phyloP scores from a whole-genome alignment of 30 jellyfish, hydroid and myxozoan genomes.

The Turritopsis dohrnii region DNA sequence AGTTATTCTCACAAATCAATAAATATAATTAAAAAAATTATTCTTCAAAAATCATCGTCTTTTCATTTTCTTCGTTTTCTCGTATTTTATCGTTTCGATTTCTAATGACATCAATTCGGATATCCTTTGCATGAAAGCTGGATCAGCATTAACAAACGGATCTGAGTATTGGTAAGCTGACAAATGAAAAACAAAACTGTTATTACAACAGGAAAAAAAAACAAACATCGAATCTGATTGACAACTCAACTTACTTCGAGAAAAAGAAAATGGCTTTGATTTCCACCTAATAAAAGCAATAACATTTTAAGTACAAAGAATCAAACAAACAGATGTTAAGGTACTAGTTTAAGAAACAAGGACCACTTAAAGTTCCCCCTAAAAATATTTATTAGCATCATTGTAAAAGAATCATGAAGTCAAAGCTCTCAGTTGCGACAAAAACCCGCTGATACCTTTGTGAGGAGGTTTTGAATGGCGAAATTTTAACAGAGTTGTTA shows the following conservation, averaged over 20 bases:
- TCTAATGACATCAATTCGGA: conserved; percentile 12
- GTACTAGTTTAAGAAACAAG: too few species aligned
- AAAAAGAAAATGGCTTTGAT: conserved; percentile 3
- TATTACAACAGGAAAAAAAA: too few species aligned
- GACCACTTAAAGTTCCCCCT: too few species aligned
- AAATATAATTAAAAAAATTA: too few species aligned
- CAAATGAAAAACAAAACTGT: background rate
- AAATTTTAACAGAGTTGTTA: background rate
- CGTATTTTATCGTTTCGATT: conserved; percentile 5
- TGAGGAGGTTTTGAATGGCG: background rate
- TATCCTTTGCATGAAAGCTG: conserved; percentile 6
- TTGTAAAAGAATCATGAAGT: too few species aligned
- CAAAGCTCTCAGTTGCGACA: too few species aligned
- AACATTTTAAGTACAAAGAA: background rate
- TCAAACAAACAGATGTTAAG: too few species aligned
- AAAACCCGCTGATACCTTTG: background rate
- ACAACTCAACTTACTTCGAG: background rate
- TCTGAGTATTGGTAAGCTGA: conserved; percentile 14
- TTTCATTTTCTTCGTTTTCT: conserved; percentile 12
- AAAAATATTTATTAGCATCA: too few species aligned
- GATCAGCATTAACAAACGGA: conserved; percentile 19
- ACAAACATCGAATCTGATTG: background rate
- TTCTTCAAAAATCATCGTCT: background rate
- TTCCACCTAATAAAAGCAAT: background rate
- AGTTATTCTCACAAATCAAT: background rate